Evolutionary conservation across 92 coral and sea anemone genomes (phyloP), one percentile per base, ranked within the genome.

Genomic region (Montipora capitata): DNA sequence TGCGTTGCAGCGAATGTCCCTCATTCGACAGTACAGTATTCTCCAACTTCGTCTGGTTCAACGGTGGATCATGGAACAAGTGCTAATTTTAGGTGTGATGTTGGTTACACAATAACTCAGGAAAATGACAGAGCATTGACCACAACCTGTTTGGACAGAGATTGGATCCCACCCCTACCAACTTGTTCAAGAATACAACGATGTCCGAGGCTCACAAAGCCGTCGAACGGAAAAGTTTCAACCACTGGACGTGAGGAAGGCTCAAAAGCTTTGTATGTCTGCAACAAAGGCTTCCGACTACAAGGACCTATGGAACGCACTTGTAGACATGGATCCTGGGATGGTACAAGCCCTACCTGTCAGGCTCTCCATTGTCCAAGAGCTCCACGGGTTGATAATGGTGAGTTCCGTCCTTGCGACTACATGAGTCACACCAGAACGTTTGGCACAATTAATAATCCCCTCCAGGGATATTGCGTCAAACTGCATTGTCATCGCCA

Each of bases 381-480:
- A 16, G 76, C 72, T 35, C 89, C 82, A 49, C 49, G 4, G 2
- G 54, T 85, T 15, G 40, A 63, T 41, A 40, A 85, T 51, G 89
- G 89, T 49, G 7, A 15, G 40, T 74, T 48, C 38, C 65, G 5
- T 15, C 51, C 86, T 5, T 81, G 86, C 20, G 52, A 76, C 7
- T 69, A 78, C 18, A 66, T 85, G 64, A 52, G 18, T 1, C 54
- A 85, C 14, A 38, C 76, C 3, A 48, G 66, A 3, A 65, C 15
- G 5, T 64, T 44, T 66, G 89, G 89, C 8, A 85, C 89, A 44
- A 18, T 20, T 3, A 16, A 64, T 5, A 27, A 6, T n/a, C 83
- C 89, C 27, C 81, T 48, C 14, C 49, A 85, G 59, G 89, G 83
- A 27, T 85, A 65, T 68, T 85, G 89, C 43, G 75, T 85, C 2